Evolutionary conservation across 92 coral and sea anemone genomes (phyloP).

Genomic region (Epizoanthus fatuus): DNA sequence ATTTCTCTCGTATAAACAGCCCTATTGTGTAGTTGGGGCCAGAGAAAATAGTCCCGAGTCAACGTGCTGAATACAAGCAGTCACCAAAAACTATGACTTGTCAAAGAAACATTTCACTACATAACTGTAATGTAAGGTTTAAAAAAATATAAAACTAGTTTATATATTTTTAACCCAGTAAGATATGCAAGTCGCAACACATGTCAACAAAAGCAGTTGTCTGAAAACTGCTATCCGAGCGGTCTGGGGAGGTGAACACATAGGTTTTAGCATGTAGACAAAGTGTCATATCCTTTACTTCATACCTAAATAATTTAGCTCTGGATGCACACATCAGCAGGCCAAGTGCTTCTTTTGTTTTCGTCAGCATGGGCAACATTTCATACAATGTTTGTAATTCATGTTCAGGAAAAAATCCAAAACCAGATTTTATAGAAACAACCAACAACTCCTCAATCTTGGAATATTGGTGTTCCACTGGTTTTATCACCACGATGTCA

Average conservation of each 20-base stretch:
- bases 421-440: constrained; percentile 5
- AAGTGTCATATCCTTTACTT: background rate
- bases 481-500: background rate
- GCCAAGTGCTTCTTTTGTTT: constrained; percentile 17
- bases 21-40: constrained; percentile 52
- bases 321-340: constrained; percentile 24
- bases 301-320: background rate
- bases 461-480: background rate
- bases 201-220: constrained; percentile 6
- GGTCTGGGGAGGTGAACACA: background rate
- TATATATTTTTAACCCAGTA: background rate
- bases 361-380: constrained; percentile 34
- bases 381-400: background rate
- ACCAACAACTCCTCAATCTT: constrained; percentile 6
- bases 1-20: too few relatives aligned
- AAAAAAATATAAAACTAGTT: too few relatives aligned
- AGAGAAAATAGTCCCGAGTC: constrained; percentile 64
- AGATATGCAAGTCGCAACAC: constrained; percentile 7
- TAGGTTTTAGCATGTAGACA: background rate
- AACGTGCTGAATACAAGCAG: constrained; percentile 65
- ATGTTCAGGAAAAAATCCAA: background rate
- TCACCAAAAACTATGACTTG: constrained; percentile 52
- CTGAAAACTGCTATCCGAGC: background rate
- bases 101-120: constrained; percentile 61
- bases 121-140: background rate